phyloP scores from a whole-genome alignment of 2,888 invertebrate species.

The Dicranocentrus wangi region DNA sequence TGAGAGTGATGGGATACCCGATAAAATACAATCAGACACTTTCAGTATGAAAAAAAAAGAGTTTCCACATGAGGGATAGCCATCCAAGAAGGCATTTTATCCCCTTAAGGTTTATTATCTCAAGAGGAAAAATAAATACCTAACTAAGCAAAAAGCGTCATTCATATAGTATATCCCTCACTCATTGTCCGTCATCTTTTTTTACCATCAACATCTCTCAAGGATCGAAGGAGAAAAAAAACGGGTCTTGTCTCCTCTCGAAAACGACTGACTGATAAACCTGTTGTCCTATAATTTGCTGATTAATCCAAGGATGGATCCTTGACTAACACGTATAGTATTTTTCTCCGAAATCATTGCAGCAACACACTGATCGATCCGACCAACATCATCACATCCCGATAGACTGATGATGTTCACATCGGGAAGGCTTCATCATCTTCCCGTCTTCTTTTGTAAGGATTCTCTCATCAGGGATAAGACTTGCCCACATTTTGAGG shows the following conservation, averaged over 20 bases:
- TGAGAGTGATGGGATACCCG: conserved; percentile 2
- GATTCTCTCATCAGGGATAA: too few relatives aligned
- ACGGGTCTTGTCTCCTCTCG: neutral
- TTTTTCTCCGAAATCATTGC: too few relatives aligned
- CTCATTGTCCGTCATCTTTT: conserved; percentile 7
- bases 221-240: neutral
- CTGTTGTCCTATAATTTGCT: conserved; percentile 7
- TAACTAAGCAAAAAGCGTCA: neutral
- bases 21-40: conserved; percentile 5
- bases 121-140: neutral
- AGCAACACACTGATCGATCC: too few relatives aligned
- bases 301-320: conserved; percentile 18
- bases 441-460: too few relatives aligned
- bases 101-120: neutral
- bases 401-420: too few relatives aligned
- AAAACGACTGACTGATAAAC: neutral
- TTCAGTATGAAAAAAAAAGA: neutral
- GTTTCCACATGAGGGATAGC: too few relatives aligned
- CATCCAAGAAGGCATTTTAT: neutral
- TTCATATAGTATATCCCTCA: neutral
- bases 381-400: too few relatives aligned
- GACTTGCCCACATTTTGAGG: too few relatives aligned
- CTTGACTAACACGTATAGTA: too few relatives aligned
- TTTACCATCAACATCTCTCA: neutral
- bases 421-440: too few relatives aligned